Evolutionary conservation across 35 echinoderm and acorn worm genomes (phyloP).

Genomic region (Patiria miniata): DNA sequence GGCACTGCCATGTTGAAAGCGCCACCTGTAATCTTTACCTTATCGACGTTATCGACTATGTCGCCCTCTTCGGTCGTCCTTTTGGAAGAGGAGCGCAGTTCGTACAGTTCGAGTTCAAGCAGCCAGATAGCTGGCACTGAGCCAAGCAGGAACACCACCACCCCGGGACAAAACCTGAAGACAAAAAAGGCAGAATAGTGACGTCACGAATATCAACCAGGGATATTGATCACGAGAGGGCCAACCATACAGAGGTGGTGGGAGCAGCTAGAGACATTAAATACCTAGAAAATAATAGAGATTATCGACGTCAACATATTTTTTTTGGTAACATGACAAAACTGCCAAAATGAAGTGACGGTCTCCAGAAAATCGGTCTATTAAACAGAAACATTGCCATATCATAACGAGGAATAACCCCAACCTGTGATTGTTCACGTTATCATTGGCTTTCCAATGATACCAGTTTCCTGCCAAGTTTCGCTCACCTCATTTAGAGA

Average conservation of each 20-base stretch:
- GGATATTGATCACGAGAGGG: too few species aligned
- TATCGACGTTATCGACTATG: neutral
- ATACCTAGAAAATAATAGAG: neutral
- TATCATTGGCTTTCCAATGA: too few species aligned
- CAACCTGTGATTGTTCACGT: too few species aligned
- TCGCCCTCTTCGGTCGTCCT: neutral
- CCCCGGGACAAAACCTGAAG: constrained; percentile 79
- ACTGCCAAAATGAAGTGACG: too few species aligned
- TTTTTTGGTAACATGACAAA: too few species aligned
- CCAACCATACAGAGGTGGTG: neutral
- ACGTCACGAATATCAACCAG: too few species aligned
- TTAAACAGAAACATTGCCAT: too few species aligned
- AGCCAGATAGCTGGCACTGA: constrained; percentile 83
- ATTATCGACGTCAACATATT: neutral
- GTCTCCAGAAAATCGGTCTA: too few species aligned
- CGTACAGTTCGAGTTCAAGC: constrained; percentile 57
- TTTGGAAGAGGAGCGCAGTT: neutral
- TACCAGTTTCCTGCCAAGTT: too few species aligned
- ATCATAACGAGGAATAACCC: too few species aligned
- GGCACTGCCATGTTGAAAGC: too few species aligned
- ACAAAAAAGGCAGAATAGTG: neutral
- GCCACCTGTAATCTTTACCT: neutral
- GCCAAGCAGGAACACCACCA: constrained; percentile 67
- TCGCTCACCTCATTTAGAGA: too few species aligned
- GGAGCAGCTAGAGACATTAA: neutral